A percentile compares a stretch with the other conserved stretches of the same genome.
phyloP scores from a whole-genome alignment of 2,888 invertebrate genomes.

The Acleris emargana region DNA sequence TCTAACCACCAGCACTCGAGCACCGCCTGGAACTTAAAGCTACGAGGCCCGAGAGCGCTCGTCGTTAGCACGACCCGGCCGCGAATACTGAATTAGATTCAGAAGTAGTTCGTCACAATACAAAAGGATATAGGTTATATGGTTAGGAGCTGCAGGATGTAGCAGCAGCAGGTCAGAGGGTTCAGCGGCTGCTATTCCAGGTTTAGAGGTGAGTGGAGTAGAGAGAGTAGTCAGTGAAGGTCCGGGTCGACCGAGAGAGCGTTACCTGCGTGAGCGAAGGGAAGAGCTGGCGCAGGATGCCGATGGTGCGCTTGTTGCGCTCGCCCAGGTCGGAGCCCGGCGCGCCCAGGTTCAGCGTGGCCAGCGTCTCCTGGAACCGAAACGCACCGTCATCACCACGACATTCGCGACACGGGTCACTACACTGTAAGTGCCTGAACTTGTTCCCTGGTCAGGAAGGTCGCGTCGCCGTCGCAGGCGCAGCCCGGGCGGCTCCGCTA shows the following conservation, averaged over 20 bases:
- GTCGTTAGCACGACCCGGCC: neutral
- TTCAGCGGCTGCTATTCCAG: neutral
- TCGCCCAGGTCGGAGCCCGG: conserved; percentile 86
- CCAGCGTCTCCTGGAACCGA: conserved; percentile 84
- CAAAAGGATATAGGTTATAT: neutral
- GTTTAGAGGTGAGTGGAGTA: neutral
- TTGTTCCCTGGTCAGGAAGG: too few species aligned
- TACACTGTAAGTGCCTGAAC: too few species aligned
- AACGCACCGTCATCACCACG: neutral
- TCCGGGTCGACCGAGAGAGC: neutral
- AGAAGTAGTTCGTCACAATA: neutral
- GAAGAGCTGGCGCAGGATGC: conserved; percentile 89
- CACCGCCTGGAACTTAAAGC: conserved; percentile 23
- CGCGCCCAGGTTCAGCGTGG: conserved; percentile 87
- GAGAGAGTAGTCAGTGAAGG: conserved; percentile 30
- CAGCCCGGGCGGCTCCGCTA: too few species aligned
- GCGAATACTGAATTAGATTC: neutral
- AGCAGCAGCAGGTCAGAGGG: neutral
- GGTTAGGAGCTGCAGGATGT: neutral
- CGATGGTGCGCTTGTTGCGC: conserved; percentile 90
- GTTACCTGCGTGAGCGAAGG: conserved; percentile 89
- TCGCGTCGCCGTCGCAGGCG: too few species aligned
- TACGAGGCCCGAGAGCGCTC: neutral
- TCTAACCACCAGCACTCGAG: conserved; percentile 41
- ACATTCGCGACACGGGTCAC: too few species aligned